Percentiles rank a stretch among this genome's conserved stretches.
Conservation (phyloP, 2,113 vertebrate genomes). For the Ploceus nigricollis region DNA sequence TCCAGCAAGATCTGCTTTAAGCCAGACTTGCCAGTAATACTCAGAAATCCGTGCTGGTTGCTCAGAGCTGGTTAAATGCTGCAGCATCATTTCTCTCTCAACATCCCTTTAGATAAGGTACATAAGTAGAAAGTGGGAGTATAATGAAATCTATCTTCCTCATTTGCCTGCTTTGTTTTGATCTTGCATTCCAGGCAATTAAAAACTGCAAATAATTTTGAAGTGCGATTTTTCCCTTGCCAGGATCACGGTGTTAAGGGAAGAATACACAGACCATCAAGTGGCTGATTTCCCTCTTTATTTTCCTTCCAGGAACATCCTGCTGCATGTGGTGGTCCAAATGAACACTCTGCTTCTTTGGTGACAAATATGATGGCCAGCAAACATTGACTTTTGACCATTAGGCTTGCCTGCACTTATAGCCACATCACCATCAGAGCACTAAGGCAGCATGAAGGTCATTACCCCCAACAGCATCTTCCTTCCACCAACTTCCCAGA, state of each 20-base stretch:
- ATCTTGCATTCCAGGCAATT: not conserved
- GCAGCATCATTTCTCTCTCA: not conserved
- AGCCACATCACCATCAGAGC: conserved; percentile 34
- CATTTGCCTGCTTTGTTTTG: conserved; percentile 13
- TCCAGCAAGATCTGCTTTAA: not conserved
- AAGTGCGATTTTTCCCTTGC: not conserved
- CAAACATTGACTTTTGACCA: conserved; percentile 25
- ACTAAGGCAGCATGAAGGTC: conserved; percentile 69
- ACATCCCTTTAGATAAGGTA: not conserved
- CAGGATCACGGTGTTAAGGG: not conserved
- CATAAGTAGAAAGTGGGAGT: not conserved
- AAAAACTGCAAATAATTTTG: not conserved
- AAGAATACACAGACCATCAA: not conserved
- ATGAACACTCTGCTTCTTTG: conserved; percentile 1
- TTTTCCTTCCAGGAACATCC: not conserved
- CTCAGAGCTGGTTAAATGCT: not conserved
- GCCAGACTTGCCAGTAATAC: not conserved
- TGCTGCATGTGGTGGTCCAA: not conserved
- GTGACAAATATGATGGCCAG: conserved; percentile 18
- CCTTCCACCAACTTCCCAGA: conserved; percentile 66
- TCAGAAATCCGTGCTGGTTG: not conserved
- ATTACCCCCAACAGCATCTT: conserved; percentile 58
- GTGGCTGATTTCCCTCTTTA: not conserved
- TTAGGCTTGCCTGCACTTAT: not conserved
- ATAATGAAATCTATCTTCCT: not conserved